A percentile compares a stretch with the other conserved stretches of the same genome.
phyloP scores from a whole-genome alignment of 2,797 vertebrate genomes.

The Fringilla coelebs region DNA sequence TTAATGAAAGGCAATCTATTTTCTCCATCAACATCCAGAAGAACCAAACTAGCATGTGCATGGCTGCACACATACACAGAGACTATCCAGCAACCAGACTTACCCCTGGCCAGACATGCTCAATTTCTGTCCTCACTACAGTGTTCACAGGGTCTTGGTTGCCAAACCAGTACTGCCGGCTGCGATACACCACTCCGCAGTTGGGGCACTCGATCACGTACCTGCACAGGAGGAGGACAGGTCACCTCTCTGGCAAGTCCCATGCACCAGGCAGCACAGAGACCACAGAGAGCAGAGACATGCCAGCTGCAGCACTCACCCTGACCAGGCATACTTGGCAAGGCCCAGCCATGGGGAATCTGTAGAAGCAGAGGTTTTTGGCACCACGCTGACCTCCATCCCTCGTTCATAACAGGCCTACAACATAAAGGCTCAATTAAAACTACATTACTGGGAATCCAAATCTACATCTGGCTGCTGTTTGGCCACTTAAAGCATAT shows the following conservation, averaged over 20 bases:
- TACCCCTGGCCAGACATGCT: slow-evolving; percentile 97
- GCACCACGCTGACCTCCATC: slow-evolving; percentile 95
- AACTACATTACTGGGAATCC: neutral
- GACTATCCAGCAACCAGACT: slow-evolving; percentile 44
- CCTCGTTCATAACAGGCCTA: slow-evolving; percentile 96
- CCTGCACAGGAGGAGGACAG: slow-evolving; percentile 62
- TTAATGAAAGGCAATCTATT: neutral
- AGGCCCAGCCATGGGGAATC: slow-evolving; percentile 98
- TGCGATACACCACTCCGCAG: slow-evolving; percentile 95
- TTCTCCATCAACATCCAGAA: neutral
- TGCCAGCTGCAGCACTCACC: slow-evolving; percentile 80
- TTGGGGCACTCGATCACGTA: slow-evolving; percentile 98
- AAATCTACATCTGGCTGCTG: neutral
- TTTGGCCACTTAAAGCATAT: neutral
- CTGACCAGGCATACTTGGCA: slow-evolving; percentile 98
- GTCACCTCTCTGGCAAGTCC: neutral
- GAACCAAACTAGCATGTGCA: neutral
- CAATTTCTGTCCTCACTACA: slow-evolving; percentile 96
- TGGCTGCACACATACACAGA: neutral
- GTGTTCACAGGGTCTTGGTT: slow-evolving; percentile 99
- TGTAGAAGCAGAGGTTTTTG: slow-evolving; percentile 97
- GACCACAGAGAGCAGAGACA: neutral
- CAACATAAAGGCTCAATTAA: slow-evolving; percentile 17
- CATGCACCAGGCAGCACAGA: neutral
- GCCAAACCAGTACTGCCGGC: slow-evolving; percentile 98